Percentiles rank a stretch among this genome's conserved stretches.
phyloP scores from a whole-genome alignment of 2,113 vertebrate species.

The Zosterops pallidus region DNA sequence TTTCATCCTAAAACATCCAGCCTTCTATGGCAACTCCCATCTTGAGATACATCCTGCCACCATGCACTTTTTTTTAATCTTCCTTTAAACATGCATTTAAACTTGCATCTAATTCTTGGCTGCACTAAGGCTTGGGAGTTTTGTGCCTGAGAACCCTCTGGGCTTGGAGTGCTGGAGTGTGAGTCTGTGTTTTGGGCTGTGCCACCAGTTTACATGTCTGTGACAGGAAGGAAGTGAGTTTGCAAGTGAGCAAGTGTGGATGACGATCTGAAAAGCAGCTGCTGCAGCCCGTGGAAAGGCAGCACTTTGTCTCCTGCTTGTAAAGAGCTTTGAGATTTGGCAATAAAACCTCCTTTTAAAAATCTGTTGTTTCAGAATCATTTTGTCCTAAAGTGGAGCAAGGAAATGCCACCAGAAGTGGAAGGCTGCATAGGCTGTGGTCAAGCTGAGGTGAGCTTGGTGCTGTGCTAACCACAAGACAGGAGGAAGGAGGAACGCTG shows the following conservation, averaged over 20 bases:
- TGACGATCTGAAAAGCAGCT: constrained; percentile 27
- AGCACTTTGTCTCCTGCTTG: constrained; percentile 57
- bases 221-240: constrained; percentile 59
- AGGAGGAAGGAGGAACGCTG: not conserved
- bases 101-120: not conserved
- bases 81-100: not conserved
- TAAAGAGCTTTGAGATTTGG: constrained; percentile 66
- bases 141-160: not conserved
- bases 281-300: constrained; percentile 5
- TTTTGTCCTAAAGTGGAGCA: constrained; percentile 20
- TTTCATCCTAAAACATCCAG: not conserved
- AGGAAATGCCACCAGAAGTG: not conserved
- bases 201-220: constrained; percentile 14
- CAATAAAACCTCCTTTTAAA: constrained; percentile 71
- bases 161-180: not conserved
- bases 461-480: not conserved
- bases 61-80: not conserved
- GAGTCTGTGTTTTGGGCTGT: not conserved
- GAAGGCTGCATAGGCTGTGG: not conserved
- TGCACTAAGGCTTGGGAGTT: not conserved
- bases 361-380: constrained; percentile 1
- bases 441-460: not conserved
- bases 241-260: not conserved
- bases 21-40: not conserved
- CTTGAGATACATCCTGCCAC: not conserved